These are phyloP conservation scores for Drosophila baimaii DNA, from an alignment of 1,140 invertebrate species.

Conservation along the genomic window DNA sequence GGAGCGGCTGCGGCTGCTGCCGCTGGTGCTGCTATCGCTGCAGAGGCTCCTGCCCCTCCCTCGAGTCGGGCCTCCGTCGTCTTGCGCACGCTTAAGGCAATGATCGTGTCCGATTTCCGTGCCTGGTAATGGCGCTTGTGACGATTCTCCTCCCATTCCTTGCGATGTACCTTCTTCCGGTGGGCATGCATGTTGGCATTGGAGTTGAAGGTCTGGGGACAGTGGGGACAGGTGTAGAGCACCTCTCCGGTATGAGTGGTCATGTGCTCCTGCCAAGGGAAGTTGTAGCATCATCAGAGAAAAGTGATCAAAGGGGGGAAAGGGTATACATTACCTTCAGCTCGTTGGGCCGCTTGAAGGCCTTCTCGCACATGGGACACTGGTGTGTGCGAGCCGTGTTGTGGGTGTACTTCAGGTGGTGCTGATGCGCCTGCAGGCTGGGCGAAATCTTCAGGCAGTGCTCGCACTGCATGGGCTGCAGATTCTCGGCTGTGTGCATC, in stretches of 20 bases:
- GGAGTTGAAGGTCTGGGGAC: constrained; percentile 78
- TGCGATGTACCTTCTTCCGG: constrained; percentile 76
- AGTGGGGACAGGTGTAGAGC: constrained; percentile 79
- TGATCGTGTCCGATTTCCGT: constrained; percentile 58
- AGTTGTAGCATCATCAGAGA: too few species aligned
- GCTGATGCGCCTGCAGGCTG: constrained; percentile 63
- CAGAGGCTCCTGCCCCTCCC: neutral
- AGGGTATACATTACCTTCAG: constrained; percentile 45
- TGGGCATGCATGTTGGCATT: constrained; percentile 82
- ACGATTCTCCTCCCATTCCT: constrained; percentile 75
- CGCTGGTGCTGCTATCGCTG: neutral
- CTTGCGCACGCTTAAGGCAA: constrained; percentile 62
- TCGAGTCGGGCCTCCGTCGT: constrained; percentile 51
- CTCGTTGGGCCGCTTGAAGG: constrained; percentile 67
- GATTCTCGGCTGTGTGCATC: constrained; percentile 71
- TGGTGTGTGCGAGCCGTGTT: constrained; percentile 58
- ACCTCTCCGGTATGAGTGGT: constrained; percentile 77
- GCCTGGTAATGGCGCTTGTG: constrained; percentile 25
- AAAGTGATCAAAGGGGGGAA: too few species aligned
- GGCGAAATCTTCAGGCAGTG: constrained; percentile 73
- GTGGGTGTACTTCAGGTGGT: constrained; percentile 71
- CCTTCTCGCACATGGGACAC: constrained; percentile 77
- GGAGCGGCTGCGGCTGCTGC: neutral
- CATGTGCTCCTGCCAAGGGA: constrained; percentile 69
- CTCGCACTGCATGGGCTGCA: constrained; percentile 65